Evolutionary conservation across 2,113 vertebrate genomes (phyloP).

Genomic region (Psophia crepitans): DNA sequence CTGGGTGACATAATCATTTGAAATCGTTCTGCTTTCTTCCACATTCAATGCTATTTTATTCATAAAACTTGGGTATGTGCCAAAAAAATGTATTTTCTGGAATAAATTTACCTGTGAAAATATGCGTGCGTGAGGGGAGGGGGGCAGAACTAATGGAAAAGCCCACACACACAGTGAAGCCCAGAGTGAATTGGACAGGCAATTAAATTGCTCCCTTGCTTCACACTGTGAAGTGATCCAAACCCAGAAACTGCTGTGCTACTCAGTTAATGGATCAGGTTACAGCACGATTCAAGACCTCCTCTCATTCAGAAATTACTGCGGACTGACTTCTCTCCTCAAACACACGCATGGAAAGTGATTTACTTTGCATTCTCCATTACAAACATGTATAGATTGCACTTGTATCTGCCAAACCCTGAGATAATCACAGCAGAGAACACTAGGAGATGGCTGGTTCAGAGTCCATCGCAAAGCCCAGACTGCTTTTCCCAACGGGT

Average conservation of each 20-base stretch:
- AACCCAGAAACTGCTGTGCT: constrained; percentile 3
- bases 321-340: not conserved
- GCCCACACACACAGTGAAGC: not conserved
- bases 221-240: not conserved
- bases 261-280: not conserved
- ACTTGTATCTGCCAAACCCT: not conserved
- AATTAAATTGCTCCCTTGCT: not conserved
- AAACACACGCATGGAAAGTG: not conserved
- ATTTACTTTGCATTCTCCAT: not conserved
- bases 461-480: not conserved
- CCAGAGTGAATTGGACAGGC: not conserved
- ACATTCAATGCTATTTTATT: not conserved
- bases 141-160: not conserved
- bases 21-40: constrained; percentile 12
- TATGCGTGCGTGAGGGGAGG: accelerated
- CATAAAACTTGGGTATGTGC: not conserved
- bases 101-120: not conserved
- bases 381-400: not conserved
- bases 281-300: not conserved
- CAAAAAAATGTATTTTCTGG: constrained; percentile 11
- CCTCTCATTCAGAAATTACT: not conserved
- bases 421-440: not conserved
- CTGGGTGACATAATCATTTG: not conserved
- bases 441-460: not conserved
- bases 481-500: not conserved